Evolutionary conservation across 2,888 invertebrate species (phyloP).

Genomic region (Plusia festucae): DNA sequence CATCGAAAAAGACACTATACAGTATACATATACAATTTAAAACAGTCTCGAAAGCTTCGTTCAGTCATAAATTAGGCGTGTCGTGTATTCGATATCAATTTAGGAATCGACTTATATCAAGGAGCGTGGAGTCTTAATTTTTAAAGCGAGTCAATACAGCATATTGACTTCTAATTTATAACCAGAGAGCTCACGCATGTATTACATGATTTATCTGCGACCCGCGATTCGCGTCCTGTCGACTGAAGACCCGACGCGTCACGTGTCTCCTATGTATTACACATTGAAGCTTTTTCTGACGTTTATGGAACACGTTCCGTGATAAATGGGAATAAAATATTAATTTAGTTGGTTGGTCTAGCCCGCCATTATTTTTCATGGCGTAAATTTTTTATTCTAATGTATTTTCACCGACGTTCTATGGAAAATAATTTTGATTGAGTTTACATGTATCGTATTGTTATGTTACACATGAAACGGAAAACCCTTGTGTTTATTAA

Average conservation of each 20-base stretch:
- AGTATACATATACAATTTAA: too few relatives aligned
- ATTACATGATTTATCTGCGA: constrained; percentile 55
- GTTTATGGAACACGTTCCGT: constrained; percentile 49
- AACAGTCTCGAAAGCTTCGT: too few relatives aligned
- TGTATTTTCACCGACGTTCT: constrained; percentile 44
- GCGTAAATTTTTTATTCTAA: constrained; percentile 52
- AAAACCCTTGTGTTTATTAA: constrained; percentile 22
- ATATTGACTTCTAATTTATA: constrained; percentile 42
- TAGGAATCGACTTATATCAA: too few relatives aligned
- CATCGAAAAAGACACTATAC: too few relatives aligned
- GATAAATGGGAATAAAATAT: constrained; percentile 60
- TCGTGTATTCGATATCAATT: too few relatives aligned
- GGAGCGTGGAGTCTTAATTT: too few relatives aligned
- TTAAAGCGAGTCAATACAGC: constrained; percentile 5
- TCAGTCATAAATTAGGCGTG: too few relatives aligned
- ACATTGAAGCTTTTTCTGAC: constrained; percentile 56
- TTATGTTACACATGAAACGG: constrained; percentile 8
- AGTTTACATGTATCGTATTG: constrained; percentile 40
- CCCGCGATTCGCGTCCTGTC: constrained; percentile 36
- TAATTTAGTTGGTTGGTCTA: constrained; percentile 38
- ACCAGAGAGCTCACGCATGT: constrained; percentile 35
- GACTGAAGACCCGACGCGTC: constrained; percentile 42
- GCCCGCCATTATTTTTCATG: constrained; percentile 46
- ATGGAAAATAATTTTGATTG: constrained; percentile 41
- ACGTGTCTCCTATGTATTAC: constrained; percentile 56